phyloP scores from a whole-genome alignment of 1,140 invertebrate species.

The Ptiloglossa arizonensis region DNA sequence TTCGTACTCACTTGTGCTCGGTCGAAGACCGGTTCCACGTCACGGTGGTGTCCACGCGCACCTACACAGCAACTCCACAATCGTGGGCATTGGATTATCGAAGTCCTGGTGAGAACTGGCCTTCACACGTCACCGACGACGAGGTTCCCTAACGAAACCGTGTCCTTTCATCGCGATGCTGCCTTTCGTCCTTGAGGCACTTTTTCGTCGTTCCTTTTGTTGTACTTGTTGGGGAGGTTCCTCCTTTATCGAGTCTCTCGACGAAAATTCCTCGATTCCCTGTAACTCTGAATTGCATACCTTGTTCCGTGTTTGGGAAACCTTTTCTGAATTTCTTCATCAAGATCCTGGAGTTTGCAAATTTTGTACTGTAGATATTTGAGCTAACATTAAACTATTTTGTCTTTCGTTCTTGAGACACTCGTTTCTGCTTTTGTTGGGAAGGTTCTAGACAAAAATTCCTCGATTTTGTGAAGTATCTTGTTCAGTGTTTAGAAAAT shows the following conservation, averaged over 20 bases:
- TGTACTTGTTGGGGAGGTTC: background rate
- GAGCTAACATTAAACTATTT: too few species aligned
- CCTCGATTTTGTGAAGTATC: too few species aligned
- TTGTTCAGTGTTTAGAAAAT: too few species aligned
- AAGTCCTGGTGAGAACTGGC: slow-evolving; percentile 21
- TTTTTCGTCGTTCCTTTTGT: background rate
- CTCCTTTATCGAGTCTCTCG: background rate
- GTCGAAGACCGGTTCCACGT: slow-evolving; percentile 43
- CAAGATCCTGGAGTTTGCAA: too few species aligned
- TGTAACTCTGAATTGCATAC: too few species aligned
- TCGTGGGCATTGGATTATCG: background rate
- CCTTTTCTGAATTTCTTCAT: too few species aligned
- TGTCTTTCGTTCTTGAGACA: too few species aligned
- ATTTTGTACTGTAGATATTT: too few species aligned
- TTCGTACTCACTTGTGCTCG: slow-evolving; percentile 42
- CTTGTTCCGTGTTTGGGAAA: too few species aligned
- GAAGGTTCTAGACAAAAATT: too few species aligned
- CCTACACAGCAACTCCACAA: background rate
- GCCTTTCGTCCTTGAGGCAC: background rate
- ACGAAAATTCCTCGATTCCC: too few species aligned
- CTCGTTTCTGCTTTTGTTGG: too few species aligned
- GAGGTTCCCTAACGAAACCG: slow-evolving; percentile 30
- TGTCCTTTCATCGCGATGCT: background rate
- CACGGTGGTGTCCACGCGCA: slow-evolving; percentile 18
- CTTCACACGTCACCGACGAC: slow-evolving; percentile 33